Base-by-base conservation (phyloP, 2,888 invertebrate genomes). In the Drosophila suboccidentalis region DNA sequence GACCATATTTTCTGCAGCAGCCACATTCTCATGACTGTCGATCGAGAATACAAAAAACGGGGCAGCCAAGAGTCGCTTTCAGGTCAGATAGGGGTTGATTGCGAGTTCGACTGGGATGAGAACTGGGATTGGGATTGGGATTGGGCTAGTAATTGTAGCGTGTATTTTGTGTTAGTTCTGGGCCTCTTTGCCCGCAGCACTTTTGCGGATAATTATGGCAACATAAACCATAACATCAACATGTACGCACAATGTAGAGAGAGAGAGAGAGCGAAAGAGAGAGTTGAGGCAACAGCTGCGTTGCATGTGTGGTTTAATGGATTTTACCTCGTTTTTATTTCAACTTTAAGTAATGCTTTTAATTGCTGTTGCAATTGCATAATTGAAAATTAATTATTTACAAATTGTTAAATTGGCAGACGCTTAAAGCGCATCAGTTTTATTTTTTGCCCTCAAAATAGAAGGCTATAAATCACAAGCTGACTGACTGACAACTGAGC, bases 301-400 rank as follows among this genome's bases (percentile, higher is more conserved):
- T 36, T 34, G 38, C 26, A 36, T 47, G 57, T 71, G 64, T 66
- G 70, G 72, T 86, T 82, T 87, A 84, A 84, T 86, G 74, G 86
- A 76, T 86, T 88, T 85, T 66, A 55, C 69, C 60, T 57, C 44
- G 38, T 59, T 53, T 65, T 80, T 70, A 47, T 53, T 43, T 9
- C 4, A 15, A 36, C 36, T 36, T 13, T 17, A 58, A 22, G 41
- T 61, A 38, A 32, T 58, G 41, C 22, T 61, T 15, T 39, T 39
- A 13, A 13, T 60, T 64, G 47, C 26, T 62, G 36, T 32, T 66
- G 57, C 74, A 75, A 63, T 82, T 85, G 80, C 75, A 86, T 84
- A 85, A 88, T 85, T 85, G 88, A 80, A 88, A 88, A 88, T 85
- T 88, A 85, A 85, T 85, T 85, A 85, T 85, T 85, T 71, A 88